phyloP scores from a whole-genome alignment of 2,797 vertebrate species.

The Lacerta agilis region DNA sequence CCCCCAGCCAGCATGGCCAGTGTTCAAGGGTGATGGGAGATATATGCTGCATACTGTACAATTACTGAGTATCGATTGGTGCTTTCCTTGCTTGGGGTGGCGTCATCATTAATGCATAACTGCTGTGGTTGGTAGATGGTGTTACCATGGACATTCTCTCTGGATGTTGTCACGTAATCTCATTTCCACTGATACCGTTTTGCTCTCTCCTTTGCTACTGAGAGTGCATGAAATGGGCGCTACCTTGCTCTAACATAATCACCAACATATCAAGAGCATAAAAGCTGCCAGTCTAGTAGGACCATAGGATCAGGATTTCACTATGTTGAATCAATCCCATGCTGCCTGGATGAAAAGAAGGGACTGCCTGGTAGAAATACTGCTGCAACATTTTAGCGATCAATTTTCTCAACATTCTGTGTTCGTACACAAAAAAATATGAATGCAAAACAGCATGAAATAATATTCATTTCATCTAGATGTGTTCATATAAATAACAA shows the following conservation, averaged over 20 bases:
- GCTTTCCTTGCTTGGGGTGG: background rate
- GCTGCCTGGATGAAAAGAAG: background rate
- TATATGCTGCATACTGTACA: background rate
- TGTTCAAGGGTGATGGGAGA: too few species aligned
- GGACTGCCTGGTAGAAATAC: background rate
- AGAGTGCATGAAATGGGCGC: background rate
- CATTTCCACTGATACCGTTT: background rate
- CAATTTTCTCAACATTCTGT: slow-evolving; percentile 30
- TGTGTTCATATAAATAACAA: slow-evolving; percentile 13
- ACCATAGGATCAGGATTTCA: background rate
- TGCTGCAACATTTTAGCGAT: slow-evolving; percentile 4
- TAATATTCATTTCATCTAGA: slow-evolving; percentile 2
- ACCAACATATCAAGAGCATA: background rate
- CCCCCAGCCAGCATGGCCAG: background rate
- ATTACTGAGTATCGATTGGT: background rate
- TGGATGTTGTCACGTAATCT: background rate
- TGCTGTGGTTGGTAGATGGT: too few species aligned
- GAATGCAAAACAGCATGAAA: slow-evolving; percentile 3
- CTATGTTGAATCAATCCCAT: background rate
- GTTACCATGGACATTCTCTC: background rate
- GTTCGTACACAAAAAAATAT: slow-evolving; percentile 25
- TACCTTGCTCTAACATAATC: background rate
- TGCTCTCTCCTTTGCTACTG: background rate
- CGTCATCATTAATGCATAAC: background rate
- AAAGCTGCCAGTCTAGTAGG: background rate